phyloP scores from a whole-genome alignment of 2,113 vertebrate genomes.

The Siniperca knerii region DNA sequence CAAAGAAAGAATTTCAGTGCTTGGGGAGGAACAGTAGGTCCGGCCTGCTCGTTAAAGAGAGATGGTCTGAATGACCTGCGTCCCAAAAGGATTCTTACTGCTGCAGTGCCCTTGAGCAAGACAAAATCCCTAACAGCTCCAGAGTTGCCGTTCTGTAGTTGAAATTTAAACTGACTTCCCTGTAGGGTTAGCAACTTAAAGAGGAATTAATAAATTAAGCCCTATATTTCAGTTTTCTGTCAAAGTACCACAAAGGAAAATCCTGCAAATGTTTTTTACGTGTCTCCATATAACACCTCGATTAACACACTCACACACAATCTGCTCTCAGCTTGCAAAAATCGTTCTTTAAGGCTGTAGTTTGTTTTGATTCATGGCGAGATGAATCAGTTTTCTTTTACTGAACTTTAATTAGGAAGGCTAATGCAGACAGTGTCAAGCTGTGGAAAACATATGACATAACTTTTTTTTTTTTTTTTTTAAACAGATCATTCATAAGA shows the following conservation, averaged over 20 bases:
- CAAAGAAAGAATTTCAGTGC: neutral
- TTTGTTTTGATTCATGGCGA: constrained; percentile 43
- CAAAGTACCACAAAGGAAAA: constrained; percentile 10
- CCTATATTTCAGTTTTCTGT: neutral
- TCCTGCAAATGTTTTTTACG: neutral
- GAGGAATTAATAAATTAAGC: neutral
- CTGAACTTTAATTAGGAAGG: constrained; percentile 48
- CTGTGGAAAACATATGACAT: constrained; percentile 49
- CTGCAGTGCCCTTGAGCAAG: constrained; percentile 13
- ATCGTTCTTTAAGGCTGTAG: constrained; percentile 18
- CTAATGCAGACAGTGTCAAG: neutral
- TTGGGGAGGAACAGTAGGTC: neutral
- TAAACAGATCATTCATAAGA: constrained; percentile 60
- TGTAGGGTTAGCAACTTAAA: too few species aligned
- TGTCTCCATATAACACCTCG: constrained; percentile 17
- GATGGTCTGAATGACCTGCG: neutral
- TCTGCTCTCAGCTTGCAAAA: constrained; percentile 39
- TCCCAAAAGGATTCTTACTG: neutral
- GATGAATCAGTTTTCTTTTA: constrained; percentile 40
- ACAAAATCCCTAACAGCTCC: neutral
- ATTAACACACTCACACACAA: constrained; percentile 32
- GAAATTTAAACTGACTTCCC: neutral
- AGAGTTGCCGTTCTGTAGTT: neutral
- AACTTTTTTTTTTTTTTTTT: neutral
- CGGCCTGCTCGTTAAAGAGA: neutral